Conservation (phyloP, 2,797 vertebrate genomes). For the Mormyrops boulengeri region DNA sequence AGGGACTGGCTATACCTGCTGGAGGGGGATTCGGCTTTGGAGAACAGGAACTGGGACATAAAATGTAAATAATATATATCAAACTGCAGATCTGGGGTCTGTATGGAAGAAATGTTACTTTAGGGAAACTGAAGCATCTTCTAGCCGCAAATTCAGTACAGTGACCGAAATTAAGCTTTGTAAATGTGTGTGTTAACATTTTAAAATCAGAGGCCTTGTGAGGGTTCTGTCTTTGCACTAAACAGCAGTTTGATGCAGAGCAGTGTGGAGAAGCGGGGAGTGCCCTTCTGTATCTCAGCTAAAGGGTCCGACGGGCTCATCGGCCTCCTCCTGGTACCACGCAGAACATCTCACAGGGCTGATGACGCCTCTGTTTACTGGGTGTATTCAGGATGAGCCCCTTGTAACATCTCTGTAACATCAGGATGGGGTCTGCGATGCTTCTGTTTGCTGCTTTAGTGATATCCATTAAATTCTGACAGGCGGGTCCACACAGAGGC, state of each 20-base stretch:
- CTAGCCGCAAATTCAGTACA: not conserved
- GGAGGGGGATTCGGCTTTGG: not conserved
- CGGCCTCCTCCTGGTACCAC: not conserved
- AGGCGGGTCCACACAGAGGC: not conserved
- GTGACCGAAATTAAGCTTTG: not conserved
- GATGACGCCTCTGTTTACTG: not conserved
- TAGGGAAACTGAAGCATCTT: not conserved
- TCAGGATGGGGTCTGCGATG: too few relatives aligned
- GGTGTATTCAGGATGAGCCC: not conserved
- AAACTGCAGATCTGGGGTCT: not conserved
- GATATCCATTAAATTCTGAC: not conserved
- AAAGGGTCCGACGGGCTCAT: not conserved
- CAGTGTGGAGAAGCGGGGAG: not conserved
- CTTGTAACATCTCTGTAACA: not conserved
- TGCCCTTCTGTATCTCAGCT: not conserved
- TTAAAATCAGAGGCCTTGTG: not conserved
- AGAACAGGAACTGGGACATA: not conserved
- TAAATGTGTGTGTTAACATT: not conserved
- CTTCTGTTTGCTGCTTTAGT: not conserved
- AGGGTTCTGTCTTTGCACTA: not conserved
- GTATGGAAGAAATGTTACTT: not conserved
- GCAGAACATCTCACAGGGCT: not conserved
- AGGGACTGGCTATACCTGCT: not conserved
- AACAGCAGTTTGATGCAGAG: slow-evolving; percentile 51
- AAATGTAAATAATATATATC: not conserved